Evolutionary conservation across 2,797 vertebrate genomes (phyloP), one percentile per base, ranked within the genome.

Genomic region (Sebastes steindachneri): DNA sequence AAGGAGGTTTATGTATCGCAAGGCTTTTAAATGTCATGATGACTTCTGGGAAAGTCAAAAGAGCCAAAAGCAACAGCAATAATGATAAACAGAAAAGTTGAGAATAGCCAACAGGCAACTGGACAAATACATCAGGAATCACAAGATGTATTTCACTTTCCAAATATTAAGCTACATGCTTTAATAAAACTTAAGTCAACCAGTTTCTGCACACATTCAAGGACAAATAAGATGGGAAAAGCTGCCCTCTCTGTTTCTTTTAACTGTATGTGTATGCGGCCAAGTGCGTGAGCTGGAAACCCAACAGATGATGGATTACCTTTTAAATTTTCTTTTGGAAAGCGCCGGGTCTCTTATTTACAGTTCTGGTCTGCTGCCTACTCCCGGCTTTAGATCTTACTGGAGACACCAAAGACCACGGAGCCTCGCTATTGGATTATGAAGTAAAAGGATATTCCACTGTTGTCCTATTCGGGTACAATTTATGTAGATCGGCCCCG

Each of bases 401-500:
- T 80, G 68, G 74, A 86, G 73, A 83, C 84, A 84, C 79, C 82
- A 84, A 84, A 90, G 74, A 90, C 80, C 62, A 77, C 2, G 4
- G 68, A 73, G 76, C 55, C 66, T 68, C 57, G 58, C 91, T 79
- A 93, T 88, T 90, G 79, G 85, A 93, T 93, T 92, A 91, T 54
- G 58, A 84, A 80, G 90, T 87, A 90, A 93, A 90, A 85, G 84
- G 87, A 92, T 93, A 85, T 88, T 86, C 73, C 41, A 68, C 59
- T 79, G 80, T 79, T 86, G 86, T 89, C 76, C 80, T 81, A 23
- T 72, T 85, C 21, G 3, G 80, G 45, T 75, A 82, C 29, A 76
- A 70, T 90, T 81, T 81, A 86, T 83, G 88, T 73, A 69, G 82
- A 87, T 80, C 26, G 35, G 74, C 69, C 66, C 19, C 55, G 69